A percentile compares a stretch with the other conserved stretches of the same genome.
phyloP scores from a whole-genome alignment of 2,113 vertebrate genomes.

The Circaetus gallicus region DNA sequence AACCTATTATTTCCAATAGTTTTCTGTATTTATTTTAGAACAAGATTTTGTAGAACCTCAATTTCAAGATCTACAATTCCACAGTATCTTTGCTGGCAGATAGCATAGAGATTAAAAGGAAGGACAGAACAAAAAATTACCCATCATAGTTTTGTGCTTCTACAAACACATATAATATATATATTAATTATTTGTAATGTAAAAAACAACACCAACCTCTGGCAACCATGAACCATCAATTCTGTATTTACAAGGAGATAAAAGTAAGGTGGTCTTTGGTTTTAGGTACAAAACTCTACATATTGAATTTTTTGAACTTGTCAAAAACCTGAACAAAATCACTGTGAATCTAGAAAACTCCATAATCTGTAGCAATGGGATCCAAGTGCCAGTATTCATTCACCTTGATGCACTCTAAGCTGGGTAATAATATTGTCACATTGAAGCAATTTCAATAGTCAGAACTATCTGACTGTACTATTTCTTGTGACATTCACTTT shows the following conservation, averaged over 20 bases:
- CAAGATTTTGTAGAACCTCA: not conserved
- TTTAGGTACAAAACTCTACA: not conserved
- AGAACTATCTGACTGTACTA: not conserved
- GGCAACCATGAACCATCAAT: not conserved
- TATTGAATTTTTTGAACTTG: not conserved
- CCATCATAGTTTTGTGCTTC: not conserved
- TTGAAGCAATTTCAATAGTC: not conserved
- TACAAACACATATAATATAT: not conserved
- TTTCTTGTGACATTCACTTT: not conserved
- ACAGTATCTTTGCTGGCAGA: not conserved
- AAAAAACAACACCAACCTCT: not conserved
- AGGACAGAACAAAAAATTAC: rapidly evolving
- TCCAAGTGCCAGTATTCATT: not conserved
- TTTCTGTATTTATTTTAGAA: not conserved
- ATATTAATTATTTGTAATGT: not conserved
- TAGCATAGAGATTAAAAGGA: not conserved
- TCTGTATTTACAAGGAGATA: not conserved
- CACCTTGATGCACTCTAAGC: not conserved
- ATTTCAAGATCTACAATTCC: not conserved
- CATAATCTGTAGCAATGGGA: not conserved
- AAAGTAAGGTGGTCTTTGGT: not conserved
- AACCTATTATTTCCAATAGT: not conserved
- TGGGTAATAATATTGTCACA: not conserved
- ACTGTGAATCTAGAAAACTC: not conserved
- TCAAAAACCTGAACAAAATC: not conserved